phyloP scores from a whole-genome alignment of 1,140 invertebrate genomes.

The Centruroides sculpturatus region DNA sequence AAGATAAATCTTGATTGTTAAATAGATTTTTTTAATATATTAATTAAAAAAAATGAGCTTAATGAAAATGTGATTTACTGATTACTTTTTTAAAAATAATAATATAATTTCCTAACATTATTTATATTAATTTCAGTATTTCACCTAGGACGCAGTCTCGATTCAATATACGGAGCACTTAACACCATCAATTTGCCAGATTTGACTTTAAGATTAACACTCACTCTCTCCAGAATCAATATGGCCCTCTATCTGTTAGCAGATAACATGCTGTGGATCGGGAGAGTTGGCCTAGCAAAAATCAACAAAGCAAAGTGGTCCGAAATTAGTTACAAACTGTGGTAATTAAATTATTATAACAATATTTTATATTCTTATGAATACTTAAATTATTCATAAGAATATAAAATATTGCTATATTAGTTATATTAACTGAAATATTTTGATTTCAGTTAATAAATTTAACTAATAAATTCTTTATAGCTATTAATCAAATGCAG shows the following conservation, averaged over 20 bases:
- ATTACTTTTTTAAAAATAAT: neutral
- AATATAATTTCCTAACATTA: neutral
- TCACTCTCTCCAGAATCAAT: constrained; percentile 63
- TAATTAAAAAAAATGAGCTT: neutral
- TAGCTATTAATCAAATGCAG: no score
- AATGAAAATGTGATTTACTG: neutral
- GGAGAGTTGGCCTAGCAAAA: constrained; percentile 50
- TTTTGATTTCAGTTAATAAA: no score
- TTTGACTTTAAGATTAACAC: constrained; percentile 46
- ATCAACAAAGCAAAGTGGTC: constrained; percentile 57
- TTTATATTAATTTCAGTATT: constrained; percentile 48
- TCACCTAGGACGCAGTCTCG: constrained; percentile 63
- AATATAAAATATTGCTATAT: no score
- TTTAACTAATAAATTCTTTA: no score
- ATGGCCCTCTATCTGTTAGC: constrained; percentile 59
- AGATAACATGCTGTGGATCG: constrained; percentile 71
- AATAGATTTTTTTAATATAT: no score
- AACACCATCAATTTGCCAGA: constrained; percentile 54
- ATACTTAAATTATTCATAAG: no score
- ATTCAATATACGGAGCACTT: constrained; percentile 55
- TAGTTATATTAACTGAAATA: no score
- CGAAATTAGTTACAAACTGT: constrained; percentile 44
- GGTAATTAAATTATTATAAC: no score
- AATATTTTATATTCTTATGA: no score
- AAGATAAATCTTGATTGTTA: no score